These are phyloP conservation scores for Bufo gargarizans DNA, from an alignment of 2,113 vertebrate species.

Conservation along the genomic window DNA sequence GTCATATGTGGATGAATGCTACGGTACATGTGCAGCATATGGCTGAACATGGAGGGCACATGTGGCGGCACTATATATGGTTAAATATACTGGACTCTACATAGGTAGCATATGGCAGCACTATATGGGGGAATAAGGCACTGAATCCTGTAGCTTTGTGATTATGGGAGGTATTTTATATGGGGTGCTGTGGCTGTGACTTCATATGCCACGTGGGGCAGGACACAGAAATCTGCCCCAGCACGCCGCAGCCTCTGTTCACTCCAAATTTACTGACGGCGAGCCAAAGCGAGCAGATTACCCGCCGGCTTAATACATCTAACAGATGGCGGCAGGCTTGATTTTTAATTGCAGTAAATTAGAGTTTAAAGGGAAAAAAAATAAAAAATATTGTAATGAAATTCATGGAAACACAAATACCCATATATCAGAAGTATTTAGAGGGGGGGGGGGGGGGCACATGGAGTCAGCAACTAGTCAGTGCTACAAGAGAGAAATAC, in stretches of 20 bases:
- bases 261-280: too few relatives aligned
- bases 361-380: background rate
- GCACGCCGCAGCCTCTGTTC: background rate
- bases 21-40: too few relatives aligned
- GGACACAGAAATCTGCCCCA: too few relatives aligned
- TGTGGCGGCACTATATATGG: background rate
- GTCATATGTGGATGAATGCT: too few relatives aligned
- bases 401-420: background rate
- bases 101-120: too few relatives aligned
- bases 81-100: too few relatives aligned
- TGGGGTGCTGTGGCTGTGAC: too few relatives aligned
- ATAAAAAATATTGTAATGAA: background rate
- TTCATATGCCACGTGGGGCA: too few relatives aligned
- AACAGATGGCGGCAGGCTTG: background rate
- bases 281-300: background rate
- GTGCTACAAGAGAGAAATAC: too few relatives aligned
- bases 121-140: too few relatives aligned
- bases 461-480: background rate
- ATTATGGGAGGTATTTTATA: too few relatives aligned
- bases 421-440: background rate
- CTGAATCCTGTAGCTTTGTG: too few relatives aligned
- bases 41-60: background rate
- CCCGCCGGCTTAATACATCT: background rate
- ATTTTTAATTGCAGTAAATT: background rate
- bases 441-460: background rate